Evolutionary conservation across 2,113 vertebrate species (phyloP).

Genomic region (Pseudorasbora parva): DNA sequence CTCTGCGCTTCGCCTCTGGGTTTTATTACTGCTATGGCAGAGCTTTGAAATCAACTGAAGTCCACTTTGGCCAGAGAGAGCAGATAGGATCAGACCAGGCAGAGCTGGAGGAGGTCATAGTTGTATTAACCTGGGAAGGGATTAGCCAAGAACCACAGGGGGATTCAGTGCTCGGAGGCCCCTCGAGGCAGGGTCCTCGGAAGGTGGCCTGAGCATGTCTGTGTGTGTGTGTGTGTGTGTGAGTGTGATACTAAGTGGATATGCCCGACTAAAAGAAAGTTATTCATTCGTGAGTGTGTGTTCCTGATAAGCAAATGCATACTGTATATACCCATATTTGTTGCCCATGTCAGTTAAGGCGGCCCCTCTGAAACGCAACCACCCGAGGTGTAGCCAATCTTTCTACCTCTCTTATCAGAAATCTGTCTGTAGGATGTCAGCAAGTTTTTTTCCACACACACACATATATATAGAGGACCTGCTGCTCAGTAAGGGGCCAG

Average conservation of each 20-base stretch:
- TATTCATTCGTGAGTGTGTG: slow-evolving; percentile 26
- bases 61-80: slow-evolving; percentile 65
- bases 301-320: slow-evolving; percentile 38
- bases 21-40: slow-evolving; percentile 71
- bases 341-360: slow-evolving; percentile 44
- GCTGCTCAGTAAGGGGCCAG: slow-evolving; percentile 27
- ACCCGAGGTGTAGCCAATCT: slow-evolving; percentile 60
- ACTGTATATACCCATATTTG: slow-evolving; percentile 53
- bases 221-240: slow-evolving; percentile 41
- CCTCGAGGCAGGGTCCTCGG: slow-evolving; percentile 61
- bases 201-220: slow-evolving; percentile 25
- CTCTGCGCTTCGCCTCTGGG: slow-evolving; percentile 49
- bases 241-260: slow-evolving; percentile 42
- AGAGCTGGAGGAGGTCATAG: slow-evolving; percentile 76
- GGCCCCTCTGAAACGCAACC: slow-evolving; percentile 40
- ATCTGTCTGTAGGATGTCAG: slow-evolving; percentile 74
- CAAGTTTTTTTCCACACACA: slow-evolving; percentile 48
- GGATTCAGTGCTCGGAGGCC: slow-evolving; percentile 59
- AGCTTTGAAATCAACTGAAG: slow-evolving; percentile 81
- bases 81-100: slow-evolving; percentile 76
- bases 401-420: slow-evolving; percentile 73
- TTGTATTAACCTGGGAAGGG: slow-evolving; percentile 80
- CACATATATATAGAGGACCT: slow-evolving; percentile 61
- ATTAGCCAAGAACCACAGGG: slow-evolving; percentile 72
- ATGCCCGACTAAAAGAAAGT: slow-evolving; percentile 42